Base-by-base conservation (phyloP, 2,797 vertebrate genomes). In the Cynodonichthys magdalenae region DNA sequence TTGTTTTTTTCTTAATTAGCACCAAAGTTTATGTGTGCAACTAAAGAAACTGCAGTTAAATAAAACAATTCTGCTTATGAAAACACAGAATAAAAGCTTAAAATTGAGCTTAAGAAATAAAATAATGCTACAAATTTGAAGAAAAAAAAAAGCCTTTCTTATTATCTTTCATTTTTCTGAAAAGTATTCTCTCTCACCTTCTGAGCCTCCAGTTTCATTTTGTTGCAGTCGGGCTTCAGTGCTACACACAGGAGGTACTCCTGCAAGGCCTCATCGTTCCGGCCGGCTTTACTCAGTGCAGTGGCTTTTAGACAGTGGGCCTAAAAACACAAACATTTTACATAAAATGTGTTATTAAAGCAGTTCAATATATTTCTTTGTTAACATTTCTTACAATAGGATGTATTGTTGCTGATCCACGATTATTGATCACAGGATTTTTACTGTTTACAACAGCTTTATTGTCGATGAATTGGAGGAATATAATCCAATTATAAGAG, bases 181-280 rank as follows among this genome's bases (percentile, higher is more conserved):
- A 36, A 5, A 24, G 6, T 3, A 9, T 9, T 1, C 18, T 31
- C 18, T 31, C 62, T 86, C 87, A 96, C 95, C 94, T 95, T 96
- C 82, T 96, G 95, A 68, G 94, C 94, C 88, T 96, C 94, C 77
- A 94, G 90, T 88, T 94, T 96, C 72, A 94, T 92, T 78, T 91
- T 90, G 80, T 89, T 94, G 93, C 94, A 95, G 66, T 95, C 84
- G 1, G 95, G 96, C 82, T 95, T 96, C 77, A 96, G 90, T 15
- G 95, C 94, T 83, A 95, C 89, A 80, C 95, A 97, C 59, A 93
- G 74, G n/a, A 96, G 87, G 87, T 95, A 95, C 53, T 96, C 95
- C 88, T 95, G 95, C 82, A 96, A 81, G 49, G 94, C 94, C 85
- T 96, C 95, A 45, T 95, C 94, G 0, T 87, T 94, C 42, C 92